phyloP scores from a whole-genome alignment of 2,888 invertebrate species.

The Mesodorylaimus sp. region DNA sequence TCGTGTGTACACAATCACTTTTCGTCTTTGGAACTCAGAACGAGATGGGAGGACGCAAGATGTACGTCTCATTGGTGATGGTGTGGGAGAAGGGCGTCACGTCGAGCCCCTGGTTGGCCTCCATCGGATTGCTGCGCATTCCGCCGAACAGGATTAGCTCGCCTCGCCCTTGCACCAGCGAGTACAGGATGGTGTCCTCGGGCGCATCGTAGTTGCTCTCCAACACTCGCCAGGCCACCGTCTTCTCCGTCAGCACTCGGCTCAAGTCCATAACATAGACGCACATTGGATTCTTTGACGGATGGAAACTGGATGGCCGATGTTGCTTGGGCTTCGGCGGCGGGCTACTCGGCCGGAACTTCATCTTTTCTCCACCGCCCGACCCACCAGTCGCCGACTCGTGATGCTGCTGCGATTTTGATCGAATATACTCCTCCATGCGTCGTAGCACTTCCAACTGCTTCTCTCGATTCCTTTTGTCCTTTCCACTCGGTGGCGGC shows the following conservation, averaged over 20 bases:
- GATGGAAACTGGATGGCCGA: too few species aligned
- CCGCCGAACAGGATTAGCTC: slow-evolving; percentile 93
- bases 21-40: background rate
- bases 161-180: slow-evolving; percentile 67
- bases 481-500: too few species aligned
- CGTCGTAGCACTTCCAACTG: slow-evolving; percentile 46
- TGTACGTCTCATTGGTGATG: slow-evolving; percentile 16
- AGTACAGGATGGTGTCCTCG: slow-evolving; percentile 72
- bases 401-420: slow-evolving; percentile 3
- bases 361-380: background rate
- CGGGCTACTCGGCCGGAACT: slow-evolving; percentile 10
- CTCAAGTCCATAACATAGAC: slow-evolving; percentile 70
- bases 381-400: background rate
- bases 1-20: too few species aligned
- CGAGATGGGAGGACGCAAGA: slow-evolving; percentile 13
- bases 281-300: slow-evolving; percentile 47
- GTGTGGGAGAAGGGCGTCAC: slow-evolving; percentile 13
- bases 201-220: slow-evolving; percentile 38
- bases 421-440: slow-evolving; percentile 42
- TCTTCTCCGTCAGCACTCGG: slow-evolving; percentile 22
- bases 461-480: slow-evolving; percentile 40
- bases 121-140: slow-evolving; percentile 40
- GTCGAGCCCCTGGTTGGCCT: slow-evolving; percentile 20
- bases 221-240: slow-evolving; percentile 37
- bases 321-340: slow-evolving; percentile 10